A percentile compares a stretch with the other conserved stretches of the same genome.
These are phyloP conservation scores for Zaprionus vittiger DNA, from an alignment of 1,140 invertebrate species.

Conservation along the genomic window DNA sequence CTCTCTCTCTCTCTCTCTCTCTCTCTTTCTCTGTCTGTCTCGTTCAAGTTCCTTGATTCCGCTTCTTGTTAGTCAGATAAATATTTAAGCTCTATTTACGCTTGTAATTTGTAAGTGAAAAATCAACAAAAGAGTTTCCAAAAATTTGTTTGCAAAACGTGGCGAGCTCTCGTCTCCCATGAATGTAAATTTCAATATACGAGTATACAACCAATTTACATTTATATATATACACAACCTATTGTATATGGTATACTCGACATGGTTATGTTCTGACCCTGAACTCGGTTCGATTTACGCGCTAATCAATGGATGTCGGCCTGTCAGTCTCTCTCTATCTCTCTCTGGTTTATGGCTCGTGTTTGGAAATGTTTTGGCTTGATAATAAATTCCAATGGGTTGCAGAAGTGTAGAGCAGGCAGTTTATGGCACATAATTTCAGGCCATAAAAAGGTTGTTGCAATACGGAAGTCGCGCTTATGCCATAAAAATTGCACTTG, in stretches of 20 bases:
- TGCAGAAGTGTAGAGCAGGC: conserved; percentile 7
- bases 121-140: conserved; percentile 57
- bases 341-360: neutral
- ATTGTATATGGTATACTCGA: conserved; percentile 1
- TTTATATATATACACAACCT: conserved; percentile 7
- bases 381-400: conserved; percentile 40
- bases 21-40: neutral
- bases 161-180: conserved; percentile 15
- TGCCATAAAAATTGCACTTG: conserved; percentile 7
- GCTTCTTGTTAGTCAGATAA: conserved; percentile 9
- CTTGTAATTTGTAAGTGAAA: conserved; percentile 58
- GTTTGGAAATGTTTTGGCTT: conserved; percentile 7
- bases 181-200: conserved; percentile 46
- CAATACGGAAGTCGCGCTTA: conserved; percentile 1
- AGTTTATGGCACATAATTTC: conserved; percentile 6
- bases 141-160: conserved; percentile 38
- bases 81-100: conserved; percentile 39
- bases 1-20: neutral
- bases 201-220: neutral
- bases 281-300: conserved; percentile 66
- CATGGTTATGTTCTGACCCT: conserved; percentile 50
- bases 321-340: neutral
- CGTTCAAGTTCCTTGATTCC: too few relatives aligned
- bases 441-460: conserved; percentile 1
- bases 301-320: conserved; percentile 59